Conservation (phyloP, 1,140 invertebrate genomes). For the Reticulitermes speratus region DNA sequence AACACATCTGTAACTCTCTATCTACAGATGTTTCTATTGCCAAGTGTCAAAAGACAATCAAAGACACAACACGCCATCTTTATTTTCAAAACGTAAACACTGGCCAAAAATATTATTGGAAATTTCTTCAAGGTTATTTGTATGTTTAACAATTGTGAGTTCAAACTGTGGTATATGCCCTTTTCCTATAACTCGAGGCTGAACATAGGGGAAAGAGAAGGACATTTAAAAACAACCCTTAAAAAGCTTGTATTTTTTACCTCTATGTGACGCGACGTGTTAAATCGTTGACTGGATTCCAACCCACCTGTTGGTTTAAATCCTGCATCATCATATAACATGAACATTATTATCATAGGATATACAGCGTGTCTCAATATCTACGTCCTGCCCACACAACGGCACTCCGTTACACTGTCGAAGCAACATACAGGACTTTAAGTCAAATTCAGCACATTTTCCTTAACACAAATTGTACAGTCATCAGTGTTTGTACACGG, state of each 20-base stretch:
- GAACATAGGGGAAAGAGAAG: not conserved
- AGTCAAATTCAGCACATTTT: too few species aligned
- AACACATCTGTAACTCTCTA: not conserved
- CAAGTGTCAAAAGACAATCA: not conserved
- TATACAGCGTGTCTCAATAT: not conserved
- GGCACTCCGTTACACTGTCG: too few species aligned
- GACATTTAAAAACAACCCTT: constrained; percentile 8
- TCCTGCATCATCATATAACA: not conserved
- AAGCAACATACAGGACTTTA: too few species aligned
- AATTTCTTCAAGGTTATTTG: not conserved
- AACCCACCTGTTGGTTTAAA: constrained; percentile 5
- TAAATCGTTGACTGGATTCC: not conserved
- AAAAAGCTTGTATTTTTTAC: constrained; percentile 17
- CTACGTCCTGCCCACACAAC: too few species aligned
- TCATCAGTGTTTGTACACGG: too few species aligned
- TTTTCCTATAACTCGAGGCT: not conserved
- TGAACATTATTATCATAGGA: not conserved
- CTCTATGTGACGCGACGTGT: constrained; percentile 13
- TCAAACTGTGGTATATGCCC: not conserved
- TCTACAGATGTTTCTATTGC: not conserved
- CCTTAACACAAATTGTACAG: too few species aligned
- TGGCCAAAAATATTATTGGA: too few species aligned
- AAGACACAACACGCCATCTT: not conserved
- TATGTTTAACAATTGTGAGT: not conserved
- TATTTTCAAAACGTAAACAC: not conserved